Percentiles rank a stretch among this genome's conserved stretches.
Evolutionary conservation across 2,113 vertebrate species (phyloP).

Genomic region (Cepphus grylle): DNA sequence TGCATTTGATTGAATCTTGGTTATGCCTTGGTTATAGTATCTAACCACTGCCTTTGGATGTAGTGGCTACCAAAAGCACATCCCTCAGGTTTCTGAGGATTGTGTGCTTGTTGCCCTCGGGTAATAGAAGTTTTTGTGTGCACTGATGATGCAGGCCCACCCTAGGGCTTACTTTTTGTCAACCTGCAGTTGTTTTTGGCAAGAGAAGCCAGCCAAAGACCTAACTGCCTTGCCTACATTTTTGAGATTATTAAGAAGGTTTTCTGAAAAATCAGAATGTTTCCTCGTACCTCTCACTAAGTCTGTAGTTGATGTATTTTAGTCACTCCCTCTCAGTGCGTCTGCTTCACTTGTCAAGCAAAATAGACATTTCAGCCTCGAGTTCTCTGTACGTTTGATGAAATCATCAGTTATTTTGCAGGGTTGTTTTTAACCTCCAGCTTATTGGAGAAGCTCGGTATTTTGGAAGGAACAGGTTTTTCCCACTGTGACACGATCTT

Average conservation of each 20-base stretch:
- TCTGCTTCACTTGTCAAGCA: background rate
- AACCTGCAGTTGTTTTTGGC: background rate
- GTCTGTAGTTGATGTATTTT: background rate
- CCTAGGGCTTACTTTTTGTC: background rate
- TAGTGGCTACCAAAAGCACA: background rate
- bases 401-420: background rate
- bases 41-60: background rate
- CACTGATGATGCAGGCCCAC: background rate
- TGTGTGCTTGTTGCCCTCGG: background rate
- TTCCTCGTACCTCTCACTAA: background rate
- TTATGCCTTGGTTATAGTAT: background rate
- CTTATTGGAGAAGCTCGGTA: background rate
- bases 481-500: fast-evolving
- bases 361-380: background rate
- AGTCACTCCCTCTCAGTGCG: background rate
- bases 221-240: background rate
- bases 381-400: background rate
- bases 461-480: background rate
- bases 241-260: background rate
- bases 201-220: background rate
- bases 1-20: background rate
- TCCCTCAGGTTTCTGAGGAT: background rate
- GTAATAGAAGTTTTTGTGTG: background rate
- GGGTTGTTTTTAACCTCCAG: background rate
- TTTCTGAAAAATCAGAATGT: background rate